A percentile compares a stretch with the other conserved stretches of the same genome.
Conservation (phyloP, 2,113 vertebrate genomes). For the Holacanthus passer region DNA sequence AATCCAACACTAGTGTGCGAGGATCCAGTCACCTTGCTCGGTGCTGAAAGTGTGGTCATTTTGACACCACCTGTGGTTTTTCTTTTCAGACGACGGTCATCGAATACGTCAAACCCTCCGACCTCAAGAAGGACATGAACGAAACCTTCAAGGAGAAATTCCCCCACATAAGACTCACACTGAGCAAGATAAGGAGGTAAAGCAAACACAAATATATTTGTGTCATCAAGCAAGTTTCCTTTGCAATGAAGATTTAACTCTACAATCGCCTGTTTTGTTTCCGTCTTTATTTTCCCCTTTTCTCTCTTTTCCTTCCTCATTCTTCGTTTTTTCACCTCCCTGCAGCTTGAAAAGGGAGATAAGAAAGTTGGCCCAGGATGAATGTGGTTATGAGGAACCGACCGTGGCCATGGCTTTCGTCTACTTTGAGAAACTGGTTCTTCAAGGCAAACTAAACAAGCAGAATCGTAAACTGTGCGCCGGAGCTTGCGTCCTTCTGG, state of each 20-base stretch:
- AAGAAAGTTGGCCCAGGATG: constrained; percentile 94
- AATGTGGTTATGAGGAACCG: constrained; percentile 95
- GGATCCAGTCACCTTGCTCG: constrained; percentile 29
- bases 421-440: constrained; percentile 98
- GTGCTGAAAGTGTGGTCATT: constrained; percentile 23
- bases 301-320: neutral
- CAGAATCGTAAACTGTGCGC: constrained; percentile 99
- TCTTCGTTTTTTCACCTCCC: neutral
- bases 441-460: constrained; percentile 98
- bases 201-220: neutral
- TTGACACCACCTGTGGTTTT: constrained; percentile 48
- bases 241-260: neutral
- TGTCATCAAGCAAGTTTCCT: neutral
- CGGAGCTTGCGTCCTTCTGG: constrained; percentile 95
- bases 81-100: constrained; percentile 95
- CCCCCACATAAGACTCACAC: constrained; percentile 95
- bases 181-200: constrained; percentile 99
- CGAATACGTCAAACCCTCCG: constrained; percentile 98
- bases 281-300: neutral
- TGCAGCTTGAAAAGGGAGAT: constrained; percentile 96
- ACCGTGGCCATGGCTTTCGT: constrained; percentile 98
- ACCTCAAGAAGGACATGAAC: constrained; percentile 99
- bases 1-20: constrained; percentile 59
- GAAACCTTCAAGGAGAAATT: constrained; percentile 99
- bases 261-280: neutral